Conservation (phyloP, 2,113 vertebrate species). For the Poeciliopsis prolifica region DNA sequence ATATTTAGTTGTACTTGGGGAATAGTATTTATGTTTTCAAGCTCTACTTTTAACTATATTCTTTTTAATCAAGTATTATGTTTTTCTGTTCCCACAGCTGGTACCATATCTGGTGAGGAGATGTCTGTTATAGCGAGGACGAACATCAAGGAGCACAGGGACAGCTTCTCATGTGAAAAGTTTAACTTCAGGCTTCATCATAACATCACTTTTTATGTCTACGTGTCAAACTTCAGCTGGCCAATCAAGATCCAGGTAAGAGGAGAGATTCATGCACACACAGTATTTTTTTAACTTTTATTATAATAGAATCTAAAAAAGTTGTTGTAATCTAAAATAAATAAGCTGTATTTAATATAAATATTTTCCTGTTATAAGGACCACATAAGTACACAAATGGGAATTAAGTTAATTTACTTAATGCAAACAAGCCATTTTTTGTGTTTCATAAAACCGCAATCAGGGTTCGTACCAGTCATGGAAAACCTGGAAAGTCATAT, state of each 20-base stretch:
- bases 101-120: conserved; percentile 96
- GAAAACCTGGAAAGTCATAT: too few species aligned
- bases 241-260: conserved; percentile 97
- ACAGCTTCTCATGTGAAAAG: conserved; percentile 95
- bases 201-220: conserved; percentile 97
- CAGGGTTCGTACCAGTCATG: too few species aligned
- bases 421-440: too few species aligned
- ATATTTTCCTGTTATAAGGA: too few species aligned
- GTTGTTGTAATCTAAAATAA: too few species aligned
- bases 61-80: not conserved
- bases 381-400: too few species aligned
- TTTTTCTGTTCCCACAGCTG: conserved; percentile 75
- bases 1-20: not conserved
- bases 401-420: too few species aligned
- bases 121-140: conserved; percentile 89
- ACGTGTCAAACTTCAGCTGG: conserved; percentile 98
- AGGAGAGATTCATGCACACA: not conserved
- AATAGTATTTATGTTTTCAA: not conserved
- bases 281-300: too few species aligned
- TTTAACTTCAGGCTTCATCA: conserved; percentile 95
- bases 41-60: not conserved
- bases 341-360: too few species aligned
- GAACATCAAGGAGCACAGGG: conserved; percentile 93
- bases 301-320: too few species aligned
- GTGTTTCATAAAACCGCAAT: too few species aligned